Conservation (phyloP, 2,797 vertebrate species). For the Danio choprae region DNA sequence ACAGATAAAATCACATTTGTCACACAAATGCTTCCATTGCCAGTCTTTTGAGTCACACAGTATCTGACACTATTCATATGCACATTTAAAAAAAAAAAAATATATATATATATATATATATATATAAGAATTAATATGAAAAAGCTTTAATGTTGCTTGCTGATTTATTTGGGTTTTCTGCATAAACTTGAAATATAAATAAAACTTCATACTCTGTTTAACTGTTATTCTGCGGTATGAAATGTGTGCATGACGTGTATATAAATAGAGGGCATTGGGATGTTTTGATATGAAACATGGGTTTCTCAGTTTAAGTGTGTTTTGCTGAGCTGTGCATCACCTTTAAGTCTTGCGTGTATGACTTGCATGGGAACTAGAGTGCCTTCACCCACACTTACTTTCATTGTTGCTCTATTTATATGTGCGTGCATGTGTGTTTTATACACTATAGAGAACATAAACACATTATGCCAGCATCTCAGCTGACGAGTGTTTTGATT, state of each 20-base stretch:
- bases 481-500: not conserved
- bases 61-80: not conserved
- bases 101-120: too few relatives aligned
- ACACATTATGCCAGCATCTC: not conserved
- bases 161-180: not conserved
- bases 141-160: not conserved
- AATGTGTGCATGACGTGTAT: not conserved
- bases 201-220: not conserved
- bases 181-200: not conserved
- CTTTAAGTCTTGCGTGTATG: not conserved
- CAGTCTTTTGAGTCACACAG: not conserved
- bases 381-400: slow-evolving; percentile 20
- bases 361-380: slow-evolving; percentile 11
- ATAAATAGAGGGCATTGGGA: not conserved
- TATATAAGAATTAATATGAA: too few relatives aligned
- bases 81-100: too few relatives aligned
- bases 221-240: not conserved
- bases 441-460: not conserved
- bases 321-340: slow-evolving; percentile 14
- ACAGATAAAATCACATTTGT: not conserved
- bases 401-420: not conserved
- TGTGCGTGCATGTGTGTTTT: not conserved
- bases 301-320: slow-evolving; percentile 2
- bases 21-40: not conserved
- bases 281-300: slow-evolving; percentile 23